Conservation (phyloP, 2,797 vertebrate species). For the Dromococcyx pavoninus region DNA sequence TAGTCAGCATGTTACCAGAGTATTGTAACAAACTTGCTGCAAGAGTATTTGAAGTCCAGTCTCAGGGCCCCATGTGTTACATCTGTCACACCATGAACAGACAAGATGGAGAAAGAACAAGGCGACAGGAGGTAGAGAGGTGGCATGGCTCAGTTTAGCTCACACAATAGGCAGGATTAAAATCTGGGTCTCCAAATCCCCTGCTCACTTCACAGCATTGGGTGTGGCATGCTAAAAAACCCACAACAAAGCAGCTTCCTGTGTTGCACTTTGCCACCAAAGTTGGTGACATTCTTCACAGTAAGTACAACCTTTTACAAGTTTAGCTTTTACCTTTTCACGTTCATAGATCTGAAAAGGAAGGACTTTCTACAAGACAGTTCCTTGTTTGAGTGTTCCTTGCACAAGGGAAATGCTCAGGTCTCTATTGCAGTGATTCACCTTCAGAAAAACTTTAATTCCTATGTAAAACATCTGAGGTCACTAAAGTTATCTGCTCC, state of each 20-base stretch:
- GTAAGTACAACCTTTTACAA: neutral
- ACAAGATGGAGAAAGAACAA: neutral
- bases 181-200: neutral
- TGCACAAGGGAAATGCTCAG: neutral
- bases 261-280: fast-evolving
- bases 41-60: neutral
- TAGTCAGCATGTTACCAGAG: neutral
- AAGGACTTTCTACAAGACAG: neutral
- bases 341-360: neutral
- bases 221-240: neutral
- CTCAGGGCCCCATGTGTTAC: neutral
- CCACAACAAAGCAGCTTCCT: neutral
- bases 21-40: neutral
- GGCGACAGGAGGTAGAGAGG: neutral
- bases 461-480: neutral
- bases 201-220: neutral
- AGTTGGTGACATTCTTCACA: neutral
- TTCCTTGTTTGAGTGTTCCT: neutral
- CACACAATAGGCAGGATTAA: neutral
- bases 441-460: neutral
- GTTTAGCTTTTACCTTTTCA: neutral
- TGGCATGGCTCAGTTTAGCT: neutral
- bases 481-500: neutral
- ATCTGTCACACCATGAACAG: neutral
- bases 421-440: neutral